Percentiles rank a stretch among this genome's conserved stretches.
These are phyloP conservation scores for Enteromius thamalakanensis DNA, from an alignment of 2,797 vertebrate genomes.

Conservation along the genomic window DNA sequence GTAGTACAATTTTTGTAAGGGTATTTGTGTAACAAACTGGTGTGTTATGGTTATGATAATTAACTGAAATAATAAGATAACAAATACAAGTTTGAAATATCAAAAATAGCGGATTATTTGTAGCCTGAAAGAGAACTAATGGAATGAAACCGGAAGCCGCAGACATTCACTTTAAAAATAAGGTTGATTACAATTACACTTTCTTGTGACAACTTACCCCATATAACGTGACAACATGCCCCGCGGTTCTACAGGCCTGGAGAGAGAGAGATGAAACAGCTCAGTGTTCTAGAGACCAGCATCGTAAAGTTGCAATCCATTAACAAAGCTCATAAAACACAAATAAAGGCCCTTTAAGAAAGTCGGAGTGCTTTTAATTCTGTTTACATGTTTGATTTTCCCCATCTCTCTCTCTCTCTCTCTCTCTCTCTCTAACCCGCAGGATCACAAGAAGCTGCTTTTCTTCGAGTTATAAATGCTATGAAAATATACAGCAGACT, in stretches of 20 bases:
- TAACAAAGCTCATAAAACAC: constrained; percentile 16
- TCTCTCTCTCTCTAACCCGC: neutral
- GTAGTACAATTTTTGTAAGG: too few species aligned
- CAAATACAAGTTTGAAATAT: neutral
- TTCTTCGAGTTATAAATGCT: constrained; percentile 50
- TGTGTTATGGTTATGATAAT: neutral
- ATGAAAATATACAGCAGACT: constrained; percentile 60
- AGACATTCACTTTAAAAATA: neutral
- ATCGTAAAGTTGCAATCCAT: neutral
- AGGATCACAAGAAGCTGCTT: constrained; percentile 51
- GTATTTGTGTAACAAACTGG: neutral
- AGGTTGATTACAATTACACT: neutral
- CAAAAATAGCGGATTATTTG: neutral
- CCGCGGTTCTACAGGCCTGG: neutral
- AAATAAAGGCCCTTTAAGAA: neutral
- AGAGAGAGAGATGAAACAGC: neutral
- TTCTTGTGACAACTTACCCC: neutral
- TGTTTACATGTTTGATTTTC: constrained; percentile 45
- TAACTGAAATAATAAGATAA: neutral
- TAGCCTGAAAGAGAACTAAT: neutral
- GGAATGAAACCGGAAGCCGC: neutral
- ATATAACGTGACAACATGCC: neutral
- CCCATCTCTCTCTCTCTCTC: constrained; percentile 1
- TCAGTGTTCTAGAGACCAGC: neutral
- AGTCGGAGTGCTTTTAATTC: constrained; percentile 46